Evolutionary conservation across 92 coral and sea anemone genomes (phyloP), one percentile per base, ranked within the genome.

Genomic region (Epizoanthus stellaris): DNA sequence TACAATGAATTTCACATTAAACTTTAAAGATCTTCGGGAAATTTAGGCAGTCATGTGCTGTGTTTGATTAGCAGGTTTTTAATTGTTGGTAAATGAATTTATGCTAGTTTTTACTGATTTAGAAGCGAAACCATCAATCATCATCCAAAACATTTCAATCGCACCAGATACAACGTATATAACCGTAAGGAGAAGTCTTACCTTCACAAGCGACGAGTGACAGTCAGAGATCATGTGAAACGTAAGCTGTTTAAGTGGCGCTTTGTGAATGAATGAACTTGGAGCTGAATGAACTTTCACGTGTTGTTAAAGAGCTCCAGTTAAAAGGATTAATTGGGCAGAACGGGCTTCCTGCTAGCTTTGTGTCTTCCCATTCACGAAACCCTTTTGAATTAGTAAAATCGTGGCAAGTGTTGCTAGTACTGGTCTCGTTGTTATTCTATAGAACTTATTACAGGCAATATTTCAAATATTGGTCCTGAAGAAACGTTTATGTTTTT

Each of bases 291-390:
- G 57, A 39, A 42, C 83, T 70, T 63, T 63, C 43, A 79, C 38
- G 47, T 79, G 60, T 6, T 42, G 25, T 79, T 63, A 79, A n/a
- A 79, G 23, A 20, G 49, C 39, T 61, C 3, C 8, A 67, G 47
- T 79, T 20, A 79, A 63, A 77, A 79, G 58, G 30, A 70, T n/a
- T 79, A 63, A 79, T 63, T 79, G 83, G 83, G 72, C 70, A 79
- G 71, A 79, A 43, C 60, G 23, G 83, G 19, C 83, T 16, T 79
- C 83, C 83, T 62, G 83, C 83, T 45, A 64, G 40, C 72, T 13
- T 14, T 21, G 52, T 63, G 72, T 62, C 23, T 79, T n/a, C 42
- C 20, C 19, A 40, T 63, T 42, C 72, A 79, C 83, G 83, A 79
- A 79, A 63, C 53, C 5, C n/a, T 20, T 20, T 40, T 79, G 57